Percentiles rank a stretch among this genome's conserved stretches.
Conservation (phyloP, 2,888 invertebrate species). For the Smittia aterrima region DNA sequence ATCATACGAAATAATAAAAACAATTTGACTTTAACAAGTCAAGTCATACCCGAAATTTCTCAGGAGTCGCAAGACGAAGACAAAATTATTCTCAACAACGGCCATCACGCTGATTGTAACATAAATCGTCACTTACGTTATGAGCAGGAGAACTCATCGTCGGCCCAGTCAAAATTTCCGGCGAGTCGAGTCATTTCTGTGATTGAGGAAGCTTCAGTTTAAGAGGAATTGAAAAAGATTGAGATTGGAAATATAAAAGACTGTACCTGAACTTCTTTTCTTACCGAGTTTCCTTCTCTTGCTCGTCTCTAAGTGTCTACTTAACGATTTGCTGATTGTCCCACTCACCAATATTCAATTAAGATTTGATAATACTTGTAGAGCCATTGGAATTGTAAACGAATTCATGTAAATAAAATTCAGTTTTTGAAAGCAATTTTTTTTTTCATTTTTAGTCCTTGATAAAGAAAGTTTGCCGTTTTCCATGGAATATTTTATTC, state of each 20-base stretch:
- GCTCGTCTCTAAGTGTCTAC: no score
- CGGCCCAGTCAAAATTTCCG: not conserved
- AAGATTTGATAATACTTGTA: no score
- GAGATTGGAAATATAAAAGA: no score
- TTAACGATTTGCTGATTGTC: no score
- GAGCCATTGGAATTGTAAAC: no score
- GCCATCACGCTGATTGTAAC: constrained; percentile 13
- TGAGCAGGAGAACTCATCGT: not conserved
- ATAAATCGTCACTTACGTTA: constrained; percentile 5
- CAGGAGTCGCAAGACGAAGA: constrained; percentile 38
- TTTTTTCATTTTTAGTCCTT: no score
- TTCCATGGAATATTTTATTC: no score
- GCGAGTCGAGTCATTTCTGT: constrained; percentile 66
- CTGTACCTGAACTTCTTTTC: constrained; percentile 31
- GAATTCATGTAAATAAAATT: no score
- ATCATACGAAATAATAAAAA: constrained; percentile 16
- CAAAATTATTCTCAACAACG: not conserved
- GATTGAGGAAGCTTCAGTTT: constrained; percentile 72
- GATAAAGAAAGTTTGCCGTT: no score
- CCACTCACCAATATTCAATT: no score
- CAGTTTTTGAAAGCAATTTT: no score
- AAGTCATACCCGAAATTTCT: constrained; percentile 33
- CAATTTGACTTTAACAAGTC: not conserved
- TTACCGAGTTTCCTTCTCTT: no score
- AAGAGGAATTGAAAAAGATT: not conserved